A percentile compares a stretch with the other conserved stretches of the same genome.
phyloP scores from a whole-genome alignment of 2,113 vertebrate species.

The Probosciger aterrimus region DNA sequence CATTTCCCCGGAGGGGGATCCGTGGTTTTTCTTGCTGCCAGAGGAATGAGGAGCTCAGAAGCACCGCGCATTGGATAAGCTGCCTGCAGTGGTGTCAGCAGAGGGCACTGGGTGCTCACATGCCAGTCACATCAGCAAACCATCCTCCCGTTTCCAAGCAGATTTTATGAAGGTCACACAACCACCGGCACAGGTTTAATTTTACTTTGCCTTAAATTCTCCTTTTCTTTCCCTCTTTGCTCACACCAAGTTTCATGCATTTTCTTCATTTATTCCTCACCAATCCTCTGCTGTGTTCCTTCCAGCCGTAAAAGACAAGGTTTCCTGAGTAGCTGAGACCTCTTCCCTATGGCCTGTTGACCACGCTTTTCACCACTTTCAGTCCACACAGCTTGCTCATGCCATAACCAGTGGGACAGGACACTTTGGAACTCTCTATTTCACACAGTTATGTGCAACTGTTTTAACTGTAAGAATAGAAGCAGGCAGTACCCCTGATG shows the following conservation, averaged over 20 bases:
- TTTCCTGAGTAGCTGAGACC: neutral
- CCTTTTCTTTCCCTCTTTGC: neutral
- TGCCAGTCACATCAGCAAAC: neutral
- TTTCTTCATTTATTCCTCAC: neutral
- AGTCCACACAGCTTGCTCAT: neutral
- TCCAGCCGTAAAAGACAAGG: neutral
- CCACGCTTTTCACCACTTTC: neutral
- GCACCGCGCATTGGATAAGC: fast-evolving
- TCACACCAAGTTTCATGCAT: neutral
- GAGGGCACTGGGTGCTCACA: neutral
- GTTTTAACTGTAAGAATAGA: neutral
- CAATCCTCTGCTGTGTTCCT: neutral
- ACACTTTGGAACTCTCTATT: no score
- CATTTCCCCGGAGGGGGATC: neutral
- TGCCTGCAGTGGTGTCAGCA: neutral
- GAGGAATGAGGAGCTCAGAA: neutral
- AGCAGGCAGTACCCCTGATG: neutral
- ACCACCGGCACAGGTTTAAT: neutral
- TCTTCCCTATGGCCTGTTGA: no score
- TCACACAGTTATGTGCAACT: neutral
- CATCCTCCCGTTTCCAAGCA: neutral
- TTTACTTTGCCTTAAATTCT: neutral
- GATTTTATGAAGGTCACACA: fast-evolving
- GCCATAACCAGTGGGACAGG: neutral
- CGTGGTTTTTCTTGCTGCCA: neutral